These are phyloP conservation scores for Trypoxylon attenuatum DNA, from an alignment of 2,888 invertebrate genomes.

Conservation along the genomic window DNA sequence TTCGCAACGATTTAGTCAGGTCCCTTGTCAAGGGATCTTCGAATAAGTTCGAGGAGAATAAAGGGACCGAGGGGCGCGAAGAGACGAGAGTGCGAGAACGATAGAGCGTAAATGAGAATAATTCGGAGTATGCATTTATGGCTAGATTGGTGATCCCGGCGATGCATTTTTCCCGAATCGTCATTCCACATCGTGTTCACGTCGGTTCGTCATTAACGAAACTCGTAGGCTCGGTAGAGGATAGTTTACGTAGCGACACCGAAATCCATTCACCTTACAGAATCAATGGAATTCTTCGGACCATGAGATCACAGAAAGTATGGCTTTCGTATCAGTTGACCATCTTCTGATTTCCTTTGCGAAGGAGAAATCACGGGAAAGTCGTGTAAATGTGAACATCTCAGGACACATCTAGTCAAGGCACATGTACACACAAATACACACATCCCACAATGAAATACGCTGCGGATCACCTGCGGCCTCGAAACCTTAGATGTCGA, in stretches of 20 bases:
- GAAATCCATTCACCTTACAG: neutral
- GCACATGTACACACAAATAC: no score
- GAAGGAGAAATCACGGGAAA: neutral
- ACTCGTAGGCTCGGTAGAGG: neutral
- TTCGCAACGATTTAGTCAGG: conserved; percentile 20
- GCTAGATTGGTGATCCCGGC: conserved; percentile 20
- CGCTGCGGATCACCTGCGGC: conserved; percentile 33
- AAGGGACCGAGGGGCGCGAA: conserved; percentile 26
- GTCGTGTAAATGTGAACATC: conserved; percentile 10
- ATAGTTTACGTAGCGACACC: neutral
- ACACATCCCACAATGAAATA: conserved; percentile 12
- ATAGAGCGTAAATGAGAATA: conserved; percentile 25
- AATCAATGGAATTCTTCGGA: no score
- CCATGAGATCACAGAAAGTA: no score
- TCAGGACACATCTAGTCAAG: conserved; percentile 59
- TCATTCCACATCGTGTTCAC: conserved; percentile 14
- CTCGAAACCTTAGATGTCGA: conserved; percentile 50
- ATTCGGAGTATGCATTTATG: conserved; percentile 26
- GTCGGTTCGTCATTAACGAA: neutral
- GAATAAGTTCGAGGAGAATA: neutral
- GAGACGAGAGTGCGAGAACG: conserved; percentile 6
- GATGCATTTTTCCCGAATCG: neutral
- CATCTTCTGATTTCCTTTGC: neutral
- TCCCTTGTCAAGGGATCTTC: conserved; percentile 14
- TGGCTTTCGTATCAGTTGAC: no score